A percentile compares a stretch with the other conserved stretches of the same genome.
Conservation (phyloP, 2,888 invertebrate species). For the Lasioglossum figueresi region DNA sequence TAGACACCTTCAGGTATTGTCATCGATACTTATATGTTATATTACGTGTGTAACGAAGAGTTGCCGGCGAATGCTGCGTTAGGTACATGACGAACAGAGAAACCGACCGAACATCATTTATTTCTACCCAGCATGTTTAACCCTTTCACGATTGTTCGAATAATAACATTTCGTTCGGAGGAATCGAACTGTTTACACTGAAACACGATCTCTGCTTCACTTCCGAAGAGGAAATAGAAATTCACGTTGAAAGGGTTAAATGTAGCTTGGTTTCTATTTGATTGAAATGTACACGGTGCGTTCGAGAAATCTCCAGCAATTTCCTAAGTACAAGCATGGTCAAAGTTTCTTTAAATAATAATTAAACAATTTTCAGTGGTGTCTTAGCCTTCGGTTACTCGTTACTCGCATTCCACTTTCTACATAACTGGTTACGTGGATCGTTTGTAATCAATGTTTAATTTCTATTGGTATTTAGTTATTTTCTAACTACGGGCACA, state of each 20-base stretch:
- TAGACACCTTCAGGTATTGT: conserved; percentile 96
- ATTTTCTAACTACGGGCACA: too few relatives aligned
- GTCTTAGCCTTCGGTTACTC: too few relatives aligned
- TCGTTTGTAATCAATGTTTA: too few relatives aligned
- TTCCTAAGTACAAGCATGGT: too few relatives aligned
- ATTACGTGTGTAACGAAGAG: background rate
- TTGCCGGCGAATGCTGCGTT: background rate
- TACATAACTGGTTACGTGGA: too few relatives aligned
- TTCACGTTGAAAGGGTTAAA: background rate
- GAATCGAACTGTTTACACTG: too few relatives aligned
- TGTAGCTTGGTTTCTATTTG: background rate
- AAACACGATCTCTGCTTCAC: background rate
- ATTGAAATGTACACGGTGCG: background rate
- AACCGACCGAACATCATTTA: background rate
- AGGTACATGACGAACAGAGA: background rate
- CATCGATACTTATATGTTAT: background rate
- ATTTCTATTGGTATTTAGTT: too few relatives aligned
- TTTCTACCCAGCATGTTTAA: background rate
- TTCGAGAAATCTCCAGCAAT: background rate
- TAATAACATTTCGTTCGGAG: background rate
- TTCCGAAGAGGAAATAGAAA: background rate
- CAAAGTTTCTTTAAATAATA: too few relatives aligned
- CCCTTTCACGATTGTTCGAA: background rate
- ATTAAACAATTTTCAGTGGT: too few relatives aligned
- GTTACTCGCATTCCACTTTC: too few relatives aligned